Conservation (phyloP, 2,797 vertebrate genomes). For the Hydrophis major region DNA sequence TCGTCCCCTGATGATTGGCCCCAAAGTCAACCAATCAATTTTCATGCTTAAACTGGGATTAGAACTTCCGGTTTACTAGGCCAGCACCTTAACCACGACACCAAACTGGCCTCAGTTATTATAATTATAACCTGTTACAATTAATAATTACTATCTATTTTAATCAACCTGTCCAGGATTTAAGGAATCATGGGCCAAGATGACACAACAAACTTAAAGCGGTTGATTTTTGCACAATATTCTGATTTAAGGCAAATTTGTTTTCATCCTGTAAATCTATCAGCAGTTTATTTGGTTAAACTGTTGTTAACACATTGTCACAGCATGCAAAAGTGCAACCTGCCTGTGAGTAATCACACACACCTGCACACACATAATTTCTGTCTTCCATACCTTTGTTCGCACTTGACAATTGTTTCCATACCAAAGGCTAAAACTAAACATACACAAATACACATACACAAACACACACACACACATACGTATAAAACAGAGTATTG, state of each 20-base stretch:
- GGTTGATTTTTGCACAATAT: neutral
- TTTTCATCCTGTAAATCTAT: neutral
- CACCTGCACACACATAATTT: neutral
- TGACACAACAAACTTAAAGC: neutral
- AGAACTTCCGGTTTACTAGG: neutral
- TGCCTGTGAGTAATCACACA: neutral
- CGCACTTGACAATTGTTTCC: slow-evolving; percentile 24
- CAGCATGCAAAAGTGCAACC: neutral
- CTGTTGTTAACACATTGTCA: neutral
- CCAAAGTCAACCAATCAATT: neutral
- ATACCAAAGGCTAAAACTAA: neutral
- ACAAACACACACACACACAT: neutral
- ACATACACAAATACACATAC: neutral
- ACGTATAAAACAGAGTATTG: neutral
- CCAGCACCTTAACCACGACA: neutral
- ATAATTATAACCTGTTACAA: neutral
- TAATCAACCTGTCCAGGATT: neutral
- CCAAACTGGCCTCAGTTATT: neutral
- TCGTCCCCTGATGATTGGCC: neutral
- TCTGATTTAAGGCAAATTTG: neutral
- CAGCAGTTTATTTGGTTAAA: neutral
- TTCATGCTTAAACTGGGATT: neutral
- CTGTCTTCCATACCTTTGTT: neutral
- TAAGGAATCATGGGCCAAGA: neutral
- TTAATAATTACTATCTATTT: neutral